These are phyloP conservation scores for Eriosoma lanigerum DNA, from an alignment of 1,140 invertebrate species.

Conservation along the genomic window DNA sequence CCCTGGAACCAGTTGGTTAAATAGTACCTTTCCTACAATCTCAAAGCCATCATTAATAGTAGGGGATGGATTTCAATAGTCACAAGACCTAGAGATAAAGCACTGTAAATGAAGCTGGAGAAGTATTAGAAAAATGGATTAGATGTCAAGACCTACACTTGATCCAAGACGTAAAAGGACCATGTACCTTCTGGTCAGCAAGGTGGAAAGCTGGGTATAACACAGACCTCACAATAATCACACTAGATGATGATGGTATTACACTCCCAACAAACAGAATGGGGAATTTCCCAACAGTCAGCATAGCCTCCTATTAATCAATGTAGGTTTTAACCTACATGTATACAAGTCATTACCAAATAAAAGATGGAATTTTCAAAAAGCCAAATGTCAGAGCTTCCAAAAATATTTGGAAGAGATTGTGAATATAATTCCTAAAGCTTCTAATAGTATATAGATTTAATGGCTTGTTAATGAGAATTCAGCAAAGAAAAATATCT, in stretches of 20 bases:
- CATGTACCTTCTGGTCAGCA: not conserved
- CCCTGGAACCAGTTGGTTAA: constrained; percentile 13
- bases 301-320: not conserved
- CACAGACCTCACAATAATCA: not conserved
- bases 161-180: not conserved
- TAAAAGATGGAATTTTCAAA: not conserved
- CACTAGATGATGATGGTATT: not conserved
- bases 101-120: not conserved
- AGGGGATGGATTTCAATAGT: constrained; percentile 5
- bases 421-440: too few species aligned
- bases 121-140: too few species aligned
- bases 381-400: not conserved
- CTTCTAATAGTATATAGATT: too few species aligned
- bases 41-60: constrained; percentile 1
- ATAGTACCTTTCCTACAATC: not conserved
- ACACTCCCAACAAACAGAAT: not conserved
- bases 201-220: not conserved
- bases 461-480: too few species aligned
- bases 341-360: not conserved
- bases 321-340: not conserved
- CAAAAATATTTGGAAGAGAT: not conserved
- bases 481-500: too few species aligned
- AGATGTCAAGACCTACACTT: too few species aligned
- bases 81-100: not conserved
- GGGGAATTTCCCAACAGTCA: not conserved